Evolutionary conservation across 2,888 invertebrate species (phyloP), one percentile per base, ranked within the genome.

Genomic region (Cheilosia soror): DNA sequence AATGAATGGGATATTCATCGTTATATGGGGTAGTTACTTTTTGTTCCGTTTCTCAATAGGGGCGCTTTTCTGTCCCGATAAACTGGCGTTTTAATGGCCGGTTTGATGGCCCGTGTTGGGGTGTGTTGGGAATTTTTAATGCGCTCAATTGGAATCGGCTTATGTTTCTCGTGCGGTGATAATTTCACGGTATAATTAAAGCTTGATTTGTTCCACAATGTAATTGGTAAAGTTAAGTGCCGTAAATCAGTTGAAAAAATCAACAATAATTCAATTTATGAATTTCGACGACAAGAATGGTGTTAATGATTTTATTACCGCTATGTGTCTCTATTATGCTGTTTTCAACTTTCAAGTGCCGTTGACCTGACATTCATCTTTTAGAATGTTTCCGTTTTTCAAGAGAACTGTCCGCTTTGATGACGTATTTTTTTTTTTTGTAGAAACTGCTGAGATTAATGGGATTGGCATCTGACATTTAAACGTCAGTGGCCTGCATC

Each of bases 171-270:
- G 40, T 65, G 65, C 40, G 47, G 37, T 49, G 37, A 29, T 53
- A 62, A 62, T 72, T 53, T 62, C n/a, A 31, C 20, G 13, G 31
- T 42, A n/a, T 53, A 53, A 53, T 73, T 69, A 55, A 29, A 53
- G 63, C 40, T 37, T 63, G 31, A 63, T 44, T 62, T 62, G 68
- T 44, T 60, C 25, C 31, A 55, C 31, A 53, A 9, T 15, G 5
- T 44, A 68, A 77, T 62, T 53, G 33, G 51, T 62, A 47, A 25
- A 62, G 31, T 77, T 44, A 55, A 65, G 44, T 51, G 44, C 33
- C 33, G 20, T 37, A 68, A 62, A 62, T 77, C 49, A 60, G 49
- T 37, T 68, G 49, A n/a, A 76, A 68, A 53, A 66, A 40, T 29
- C 0, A 11, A 5, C 20, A 31, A 7, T 13, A 47, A 25, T 58